phyloP scores from a whole-genome alignment of 2,888 invertebrate species.

The Dendrolimus houi region DNA sequence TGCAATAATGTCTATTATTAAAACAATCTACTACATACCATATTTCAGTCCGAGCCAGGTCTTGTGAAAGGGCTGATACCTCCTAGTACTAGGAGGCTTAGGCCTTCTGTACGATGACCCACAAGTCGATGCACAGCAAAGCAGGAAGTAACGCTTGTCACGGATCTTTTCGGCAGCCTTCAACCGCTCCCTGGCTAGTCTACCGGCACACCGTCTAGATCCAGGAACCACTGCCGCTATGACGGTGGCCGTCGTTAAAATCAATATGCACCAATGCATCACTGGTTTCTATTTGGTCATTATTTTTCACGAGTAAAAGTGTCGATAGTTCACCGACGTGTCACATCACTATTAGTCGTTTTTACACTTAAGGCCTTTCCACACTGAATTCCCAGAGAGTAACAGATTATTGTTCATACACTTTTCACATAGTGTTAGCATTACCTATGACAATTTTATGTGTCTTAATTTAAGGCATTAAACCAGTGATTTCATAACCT shows the following conservation, averaged over 20 bases:
- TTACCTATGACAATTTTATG: too few relatives aligned
- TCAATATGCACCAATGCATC: slow-evolving; percentile 39
- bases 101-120: slow-evolving; percentile 32
- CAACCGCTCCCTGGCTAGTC: slow-evolving; percentile 55
- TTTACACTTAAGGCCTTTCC: neutral
- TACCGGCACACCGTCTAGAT: slow-evolving; percentile 54
- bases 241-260: slow-evolving; percentile 23
- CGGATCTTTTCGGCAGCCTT: slow-evolving; percentile 67
- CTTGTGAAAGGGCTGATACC: slow-evolving; percentile 62
- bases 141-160: slow-evolving; percentile 55
- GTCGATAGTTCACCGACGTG: neutral
- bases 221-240: slow-evolving; percentile 21
- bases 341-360: neutral
- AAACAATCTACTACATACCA: slow-evolving; percentile 31
- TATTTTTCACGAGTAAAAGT: slow-evolving; percentile 15
- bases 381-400: too few relatives aligned
- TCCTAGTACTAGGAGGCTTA: slow-evolving; percentile 33
- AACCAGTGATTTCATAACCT: too few relatives aligned
- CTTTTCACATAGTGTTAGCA: too few relatives aligned
- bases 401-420: too few relatives aligned
- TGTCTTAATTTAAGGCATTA: too few relatives aligned
- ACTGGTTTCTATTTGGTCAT: slow-evolving; percentile 7
- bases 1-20: too few relatives aligned
- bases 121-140: slow-evolving; percentile 55
- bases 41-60: slow-evolving; percentile 65